These are phyloP conservation scores for Hiodon tergisus DNA, from an alignment of 2,113 vertebrate species.

Conservation along the genomic window DNA sequence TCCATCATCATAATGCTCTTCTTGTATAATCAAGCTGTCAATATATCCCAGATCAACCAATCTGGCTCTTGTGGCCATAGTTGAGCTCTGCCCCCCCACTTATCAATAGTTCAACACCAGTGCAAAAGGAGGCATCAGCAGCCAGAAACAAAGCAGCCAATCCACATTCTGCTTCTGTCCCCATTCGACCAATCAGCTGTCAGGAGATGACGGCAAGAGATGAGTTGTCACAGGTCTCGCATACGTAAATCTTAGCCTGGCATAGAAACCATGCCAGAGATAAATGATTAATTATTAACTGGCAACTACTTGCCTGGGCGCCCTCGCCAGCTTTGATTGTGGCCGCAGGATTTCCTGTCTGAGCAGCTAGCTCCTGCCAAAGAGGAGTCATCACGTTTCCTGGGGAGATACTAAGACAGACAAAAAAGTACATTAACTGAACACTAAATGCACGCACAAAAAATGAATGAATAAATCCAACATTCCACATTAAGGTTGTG, in stretches of 20 bases:
- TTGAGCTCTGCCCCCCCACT: conserved; percentile 74
- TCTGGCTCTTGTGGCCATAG: conserved; percentile 61
- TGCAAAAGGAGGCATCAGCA: conserved; percentile 71
- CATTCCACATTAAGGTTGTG: too few species aligned
- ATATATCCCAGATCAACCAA: conserved; percentile 32
- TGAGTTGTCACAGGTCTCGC: neutral
- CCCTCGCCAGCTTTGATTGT: conserved; percentile 52
- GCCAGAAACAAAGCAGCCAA: conserved; percentile 67
- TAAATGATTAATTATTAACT: neutral
- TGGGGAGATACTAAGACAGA: conserved; percentile 65
- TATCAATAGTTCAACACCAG: conserved; percentile 66
- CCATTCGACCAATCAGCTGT: conserved; percentile 76
- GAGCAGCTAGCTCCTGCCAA: conserved; percentile 62
- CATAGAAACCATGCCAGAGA: neutral
- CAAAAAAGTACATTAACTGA: too few species aligned
- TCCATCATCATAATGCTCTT: too few species aligned
- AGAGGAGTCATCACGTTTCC: conserved; percentile 74
- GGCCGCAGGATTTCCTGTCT: conserved; percentile 42
- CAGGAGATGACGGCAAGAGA: neutral
- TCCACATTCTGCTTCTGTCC: conserved; percentile 65
- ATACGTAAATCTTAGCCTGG: neutral
- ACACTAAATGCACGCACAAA: neutral
- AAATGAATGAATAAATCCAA: neutral
- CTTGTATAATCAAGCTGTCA: too few species aligned
- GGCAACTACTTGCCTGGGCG: conserved; percentile 52